phyloP scores from a whole-genome alignment of 2,113 vertebrate genomes.

The Pongo pygmaeus region DNA sequence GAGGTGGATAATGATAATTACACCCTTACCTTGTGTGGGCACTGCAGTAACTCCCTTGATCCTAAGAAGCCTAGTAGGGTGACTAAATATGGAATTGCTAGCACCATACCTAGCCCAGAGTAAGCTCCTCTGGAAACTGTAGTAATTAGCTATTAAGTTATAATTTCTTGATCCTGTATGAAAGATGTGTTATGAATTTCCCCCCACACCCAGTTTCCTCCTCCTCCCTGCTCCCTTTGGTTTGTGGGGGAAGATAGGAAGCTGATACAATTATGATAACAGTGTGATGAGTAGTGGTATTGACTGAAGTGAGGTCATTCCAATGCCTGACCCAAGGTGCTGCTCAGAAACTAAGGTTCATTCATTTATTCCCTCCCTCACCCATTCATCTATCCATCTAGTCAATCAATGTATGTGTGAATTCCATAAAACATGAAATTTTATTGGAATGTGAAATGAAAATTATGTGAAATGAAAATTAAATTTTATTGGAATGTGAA shows the following conservation, averaged over 20 bases:
- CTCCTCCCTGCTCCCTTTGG: neutral
- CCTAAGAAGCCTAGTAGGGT: neutral
- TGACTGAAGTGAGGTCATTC: fast-evolving
- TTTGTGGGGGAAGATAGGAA: neutral
- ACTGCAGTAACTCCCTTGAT: no score
- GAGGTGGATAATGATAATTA: fast-evolving
- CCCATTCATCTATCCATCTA: neutral
- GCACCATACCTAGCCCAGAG: neutral
- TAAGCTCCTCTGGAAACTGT: no score
- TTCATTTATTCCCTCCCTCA: neutral
- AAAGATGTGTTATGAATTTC: neutral
- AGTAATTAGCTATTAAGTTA: neutral
- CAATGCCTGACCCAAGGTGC: neutral
- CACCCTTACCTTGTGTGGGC: fast-evolving
- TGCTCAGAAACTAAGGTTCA: neutral
- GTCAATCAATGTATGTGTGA: neutral
- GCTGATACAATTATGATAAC: neutral
- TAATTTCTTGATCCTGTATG: neutral
- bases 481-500: fast-evolving
- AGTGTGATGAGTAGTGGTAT: fast-evolving
- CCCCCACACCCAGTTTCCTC: neutral
- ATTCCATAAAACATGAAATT: neutral
- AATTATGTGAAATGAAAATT: no score
- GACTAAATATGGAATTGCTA: neutral
- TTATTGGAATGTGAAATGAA: fast-evolving